Conservation (phyloP, 2,888 invertebrate genomes). For the Polyploca ridens region DNA sequence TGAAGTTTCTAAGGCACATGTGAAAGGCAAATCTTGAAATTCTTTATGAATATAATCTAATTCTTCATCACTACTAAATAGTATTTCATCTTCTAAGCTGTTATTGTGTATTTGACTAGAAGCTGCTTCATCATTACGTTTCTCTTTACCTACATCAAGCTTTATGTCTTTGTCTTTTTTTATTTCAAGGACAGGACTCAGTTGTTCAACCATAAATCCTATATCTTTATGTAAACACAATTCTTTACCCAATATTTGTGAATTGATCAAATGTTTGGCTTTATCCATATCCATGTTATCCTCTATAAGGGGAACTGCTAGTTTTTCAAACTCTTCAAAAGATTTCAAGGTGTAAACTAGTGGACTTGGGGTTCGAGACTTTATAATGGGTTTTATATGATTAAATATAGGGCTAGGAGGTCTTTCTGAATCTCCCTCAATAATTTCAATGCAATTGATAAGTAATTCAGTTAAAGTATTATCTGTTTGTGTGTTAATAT, state of each 20-base stretch:
- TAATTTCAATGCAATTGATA: neutral
- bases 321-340: conserved; percentile 71
- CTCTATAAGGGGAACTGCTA: conserved; percentile 57
- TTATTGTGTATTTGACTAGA: conserved; percentile 23
- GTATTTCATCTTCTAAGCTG: conserved; percentile 60
- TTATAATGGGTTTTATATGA: conserved; percentile 32
- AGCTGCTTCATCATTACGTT: conserved; percentile 16
- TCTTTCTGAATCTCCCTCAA: conserved; percentile 29
- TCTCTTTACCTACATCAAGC: conserved; percentile 7
- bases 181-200: conserved; percentile 39
- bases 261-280: conserved; percentile 61
- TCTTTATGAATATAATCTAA: conserved; percentile 44
- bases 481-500: neutral
- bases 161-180: conserved; percentile 17
- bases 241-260: conserved; percentile 60
- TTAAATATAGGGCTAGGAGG: conserved; percentile 57
- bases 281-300: conserved; percentile 44
- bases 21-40: conserved; percentile 60
- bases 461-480: neutral
- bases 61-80: conserved; percentile 78
- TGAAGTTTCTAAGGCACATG: conserved; percentile 64
- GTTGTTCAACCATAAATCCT: conserved; percentile 23
- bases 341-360: conserved; percentile 57
- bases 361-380: conserved; percentile 39
- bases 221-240: conserved; percentile 40